Evolutionary conservation across 2,113 vertebrate genomes (phyloP).

Genomic region (Gracilinanus agilis): DNA sequence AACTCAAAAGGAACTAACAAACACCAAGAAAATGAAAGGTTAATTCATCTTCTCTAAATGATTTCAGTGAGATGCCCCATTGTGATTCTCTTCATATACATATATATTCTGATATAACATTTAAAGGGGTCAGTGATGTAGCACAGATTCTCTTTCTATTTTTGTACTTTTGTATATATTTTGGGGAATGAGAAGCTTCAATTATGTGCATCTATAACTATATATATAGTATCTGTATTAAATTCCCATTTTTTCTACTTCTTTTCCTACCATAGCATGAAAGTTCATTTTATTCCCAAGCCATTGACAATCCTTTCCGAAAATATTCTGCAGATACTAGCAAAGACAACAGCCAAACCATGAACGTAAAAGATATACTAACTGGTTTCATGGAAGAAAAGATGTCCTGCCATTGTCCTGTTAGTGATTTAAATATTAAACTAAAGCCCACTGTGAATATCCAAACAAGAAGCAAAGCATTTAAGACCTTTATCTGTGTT

Average conservation of each 20-base stretch:
- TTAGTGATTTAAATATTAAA: background rate
- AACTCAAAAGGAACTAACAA: background rate
- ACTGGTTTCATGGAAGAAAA: conserved; percentile 44
- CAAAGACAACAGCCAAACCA: conserved; percentile 62
- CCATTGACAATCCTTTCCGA: conserved; percentile 50
- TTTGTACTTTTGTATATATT: background rate
- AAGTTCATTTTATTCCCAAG: conserved; percentile 41
- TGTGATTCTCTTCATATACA: background rate
- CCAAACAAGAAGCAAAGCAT: background rate
- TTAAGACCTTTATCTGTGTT: fast-evolving
- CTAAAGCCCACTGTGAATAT: background rate
- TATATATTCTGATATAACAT: background rate
- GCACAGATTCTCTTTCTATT: background rate
- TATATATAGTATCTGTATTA: background rate
- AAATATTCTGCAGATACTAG: conserved; percentile 62
- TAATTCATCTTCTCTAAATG: background rate
- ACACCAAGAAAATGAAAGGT: background rate
- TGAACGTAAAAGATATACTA: conserved; percentile 2
- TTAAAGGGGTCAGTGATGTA: conserved; percentile 7
- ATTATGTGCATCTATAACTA: background rate
- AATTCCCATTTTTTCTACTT: conserved; percentile 36
- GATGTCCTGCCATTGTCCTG: background rate
- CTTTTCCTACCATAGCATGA: conserved; percentile 22
- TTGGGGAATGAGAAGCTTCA: conserved; percentile 22
- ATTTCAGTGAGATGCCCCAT: background rate